A percentile compares a stretch with the other conserved stretches of the same genome.
phyloP scores from a whole-genome alignment of 2,113 vertebrate species.

The Cebus imitator region DNA sequence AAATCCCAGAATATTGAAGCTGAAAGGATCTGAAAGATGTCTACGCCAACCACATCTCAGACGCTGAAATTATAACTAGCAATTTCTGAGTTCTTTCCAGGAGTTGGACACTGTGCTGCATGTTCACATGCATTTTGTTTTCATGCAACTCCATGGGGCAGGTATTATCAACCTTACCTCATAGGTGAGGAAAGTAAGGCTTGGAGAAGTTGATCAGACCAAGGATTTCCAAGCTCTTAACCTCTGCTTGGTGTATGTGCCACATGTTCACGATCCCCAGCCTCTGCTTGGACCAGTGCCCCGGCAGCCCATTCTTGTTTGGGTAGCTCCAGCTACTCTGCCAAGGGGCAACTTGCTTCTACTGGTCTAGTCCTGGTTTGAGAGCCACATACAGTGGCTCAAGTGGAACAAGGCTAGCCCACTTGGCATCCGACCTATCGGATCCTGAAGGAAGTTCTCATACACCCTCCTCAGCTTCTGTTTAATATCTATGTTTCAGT shows the following conservation, averaged over 20 bases:
- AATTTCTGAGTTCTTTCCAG: rapidly evolving
- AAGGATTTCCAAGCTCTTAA: neutral
- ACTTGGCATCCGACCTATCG: neutral
- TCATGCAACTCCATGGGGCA: neutral
- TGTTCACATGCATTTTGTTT: neutral
- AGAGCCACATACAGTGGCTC: neutral
- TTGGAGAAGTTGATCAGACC: neutral
- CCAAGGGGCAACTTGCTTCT: neutral
- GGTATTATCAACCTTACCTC: neutral
- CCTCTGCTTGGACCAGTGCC: neutral
- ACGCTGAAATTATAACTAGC: neutral
- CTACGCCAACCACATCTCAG: neutral
- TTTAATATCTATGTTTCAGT: neutral
- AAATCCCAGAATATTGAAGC: neutral
- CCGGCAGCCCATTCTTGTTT: neutral
- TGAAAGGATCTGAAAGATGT: neutral
- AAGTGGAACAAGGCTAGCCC: neutral
- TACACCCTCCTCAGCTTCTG: neutral
- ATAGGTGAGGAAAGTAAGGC: neutral
- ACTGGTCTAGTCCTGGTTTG: neutral
- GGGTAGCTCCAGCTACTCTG: neutral
- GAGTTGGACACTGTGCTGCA: neutral
- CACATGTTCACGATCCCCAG: neutral
- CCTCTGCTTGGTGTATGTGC: neutral
- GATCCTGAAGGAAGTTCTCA: neutral